A percentile compares a stretch with the other conserved stretches of the same genome.
These are phyloP conservation scores for Tichodroma muraria DNA, from an alignment of 2,113 vertebrate species.

Conservation along the genomic window DNA sequence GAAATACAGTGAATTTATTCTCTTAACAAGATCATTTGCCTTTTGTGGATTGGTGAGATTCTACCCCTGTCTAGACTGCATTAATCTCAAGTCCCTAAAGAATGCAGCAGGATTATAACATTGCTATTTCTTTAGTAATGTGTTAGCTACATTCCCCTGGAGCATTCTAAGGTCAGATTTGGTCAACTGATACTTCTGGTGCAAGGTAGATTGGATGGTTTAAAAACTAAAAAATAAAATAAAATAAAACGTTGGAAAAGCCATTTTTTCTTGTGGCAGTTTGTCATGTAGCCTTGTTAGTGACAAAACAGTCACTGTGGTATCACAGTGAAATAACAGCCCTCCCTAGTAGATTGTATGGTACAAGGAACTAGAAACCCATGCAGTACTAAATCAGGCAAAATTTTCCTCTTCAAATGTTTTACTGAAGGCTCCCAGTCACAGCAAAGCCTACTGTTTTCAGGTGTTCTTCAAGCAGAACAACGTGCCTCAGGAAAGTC, in stretches of 20 bases:
- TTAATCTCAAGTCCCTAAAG: not conserved
- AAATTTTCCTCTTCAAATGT: not conserved
- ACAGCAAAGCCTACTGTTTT: not conserved
- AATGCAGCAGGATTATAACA: not conserved
- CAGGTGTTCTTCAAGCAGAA: slow-evolving; percentile 99
- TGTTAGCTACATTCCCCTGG: not conserved
- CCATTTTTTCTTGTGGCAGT: not conserved
- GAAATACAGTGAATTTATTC: not conserved
- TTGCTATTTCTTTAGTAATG: not conserved
- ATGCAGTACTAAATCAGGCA: not conserved
- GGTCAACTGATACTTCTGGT: not conserved
- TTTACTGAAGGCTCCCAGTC: not conserved
- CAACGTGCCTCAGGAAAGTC: slow-evolving; percentile 96
- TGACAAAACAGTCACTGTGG: not conserved
- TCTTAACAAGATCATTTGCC: not conserved
- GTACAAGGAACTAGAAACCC: not conserved
- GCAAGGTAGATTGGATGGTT: not conserved
- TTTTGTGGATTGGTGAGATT: not conserved
- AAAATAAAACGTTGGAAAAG: not conserved
- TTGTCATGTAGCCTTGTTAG: not conserved
- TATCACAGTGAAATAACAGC: not conserved
- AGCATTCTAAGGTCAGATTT: not conserved
- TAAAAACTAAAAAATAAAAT: not conserved
- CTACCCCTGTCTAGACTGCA: not conserved
- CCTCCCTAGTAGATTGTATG: not conserved